These are phyloP conservation scores for Drosophila paulistorum DNA, from an alignment of 1,140 invertebrate genomes.

Conservation along the genomic window DNA sequence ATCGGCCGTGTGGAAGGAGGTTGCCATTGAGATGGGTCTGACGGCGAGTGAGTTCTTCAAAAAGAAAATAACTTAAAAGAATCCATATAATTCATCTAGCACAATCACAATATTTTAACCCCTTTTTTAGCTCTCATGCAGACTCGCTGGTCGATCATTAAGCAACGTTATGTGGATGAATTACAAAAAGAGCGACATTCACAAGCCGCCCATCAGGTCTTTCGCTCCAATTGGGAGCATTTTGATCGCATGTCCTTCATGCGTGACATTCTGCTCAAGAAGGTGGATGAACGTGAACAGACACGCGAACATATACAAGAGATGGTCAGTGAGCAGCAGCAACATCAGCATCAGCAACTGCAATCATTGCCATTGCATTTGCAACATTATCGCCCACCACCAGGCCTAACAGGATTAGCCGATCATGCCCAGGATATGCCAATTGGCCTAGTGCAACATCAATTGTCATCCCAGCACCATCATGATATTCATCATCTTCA, in stretches of 20 bases:
- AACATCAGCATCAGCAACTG: constrained; percentile 63
- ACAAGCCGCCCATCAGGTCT: constrained; percentile 63
- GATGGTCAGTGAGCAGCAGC: constrained; percentile 77
- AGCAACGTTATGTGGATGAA: constrained; percentile 78
- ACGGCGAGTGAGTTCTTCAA: constrained; percentile 66
- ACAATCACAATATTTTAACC: not conserved
- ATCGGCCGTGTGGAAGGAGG: constrained; percentile 78
- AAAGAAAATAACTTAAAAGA: not conserved
- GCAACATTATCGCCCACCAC: constrained; percentile 46
- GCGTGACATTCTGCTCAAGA: constrained; percentile 71
- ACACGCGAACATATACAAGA: constrained; percentile 79
- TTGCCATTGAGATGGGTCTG: constrained; percentile 70
- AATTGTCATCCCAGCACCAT: constrained; percentile 23
- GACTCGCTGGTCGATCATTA: constrained; percentile 79
- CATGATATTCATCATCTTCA: constrained; percentile 36
- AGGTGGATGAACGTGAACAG: constrained; percentile 77
- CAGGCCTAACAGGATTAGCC: constrained; percentile 42
- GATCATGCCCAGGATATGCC: constrained; percentile 74
- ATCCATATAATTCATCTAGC: not conserved
- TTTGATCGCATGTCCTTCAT: constrained; percentile 81
- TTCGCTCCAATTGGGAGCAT: constrained; percentile 78
- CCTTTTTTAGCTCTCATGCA: constrained; percentile 62
- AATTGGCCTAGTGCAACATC: constrained; percentile 66
- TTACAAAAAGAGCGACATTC: constrained; percentile 77
- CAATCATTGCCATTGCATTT: constrained; percentile 43